Conservation (phyloP, 2,888 invertebrate species). For the Andrena dorsata region DNA sequence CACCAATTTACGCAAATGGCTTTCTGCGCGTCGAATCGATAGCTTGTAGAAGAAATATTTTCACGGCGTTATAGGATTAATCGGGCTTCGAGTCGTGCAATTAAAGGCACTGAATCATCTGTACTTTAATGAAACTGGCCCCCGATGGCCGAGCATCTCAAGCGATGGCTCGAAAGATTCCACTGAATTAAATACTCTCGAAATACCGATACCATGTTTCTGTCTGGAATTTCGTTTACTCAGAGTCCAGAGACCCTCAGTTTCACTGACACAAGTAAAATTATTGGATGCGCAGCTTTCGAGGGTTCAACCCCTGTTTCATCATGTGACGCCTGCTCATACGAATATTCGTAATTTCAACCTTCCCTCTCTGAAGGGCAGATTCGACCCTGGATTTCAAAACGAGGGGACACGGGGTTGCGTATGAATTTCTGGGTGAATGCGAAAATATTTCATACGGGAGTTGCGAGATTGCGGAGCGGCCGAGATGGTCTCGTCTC, state of each 20-base stretch:
- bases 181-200: not conserved
- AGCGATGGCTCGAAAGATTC: not conserved
- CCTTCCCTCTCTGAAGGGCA: not conserved
- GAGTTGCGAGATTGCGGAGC: slow-evolving; percentile 43
- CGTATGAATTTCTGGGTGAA: slow-evolving; percentile 22
- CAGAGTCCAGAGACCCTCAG: not conserved
- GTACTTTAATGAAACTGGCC: slow-evolving; percentile 11
- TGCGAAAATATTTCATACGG: slow-evolving; percentile 60
- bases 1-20: slow-evolving; percentile 17
- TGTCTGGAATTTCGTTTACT: not conserved
- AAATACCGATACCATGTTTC: not conserved
- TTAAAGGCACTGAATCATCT: slow-evolving; percentile 13
- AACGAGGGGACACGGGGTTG: slow-evolving; percentile 3
- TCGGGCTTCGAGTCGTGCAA: not conserved
- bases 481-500: not conserved
- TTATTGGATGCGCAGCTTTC: not conserved
- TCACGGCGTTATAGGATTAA: not conserved
- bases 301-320: slow-evolving; percentile 27
- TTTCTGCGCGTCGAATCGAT: slow-evolving; percentile 1
- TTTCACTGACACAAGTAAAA: slow-evolving; percentile 7
- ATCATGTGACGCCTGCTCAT: not conserved
- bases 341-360: slow-evolving; percentile 48
- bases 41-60: slow-evolving; percentile 37
- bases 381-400: slow-evolving; percentile 18
- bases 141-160: not conserved